These are phyloP conservation scores for Listronotus oregonensis DNA, from an alignment of 1,140 invertebrate species.

Conservation along the genomic window DNA sequence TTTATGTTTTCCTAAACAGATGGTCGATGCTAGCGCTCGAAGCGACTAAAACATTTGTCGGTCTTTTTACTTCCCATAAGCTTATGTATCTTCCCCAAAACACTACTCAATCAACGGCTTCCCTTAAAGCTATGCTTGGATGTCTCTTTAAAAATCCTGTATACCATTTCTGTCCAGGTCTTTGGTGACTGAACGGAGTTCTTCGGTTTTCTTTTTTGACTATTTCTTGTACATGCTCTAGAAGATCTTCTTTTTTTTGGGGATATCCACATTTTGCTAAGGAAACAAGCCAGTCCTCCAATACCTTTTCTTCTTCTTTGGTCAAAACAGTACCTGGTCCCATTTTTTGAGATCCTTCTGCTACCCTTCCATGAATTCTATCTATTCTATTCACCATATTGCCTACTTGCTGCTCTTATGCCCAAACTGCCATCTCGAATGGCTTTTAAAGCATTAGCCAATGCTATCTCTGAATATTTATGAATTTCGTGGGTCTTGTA, in stretches of 20 bases:
- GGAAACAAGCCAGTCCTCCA: slow-evolving; percentile 28
- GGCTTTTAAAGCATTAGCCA: slow-evolving; percentile 19
- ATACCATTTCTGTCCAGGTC: slow-evolving; percentile 46
- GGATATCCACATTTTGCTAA: slow-evolving; percentile 41
- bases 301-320: slow-evolving; percentile 28
- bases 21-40: no score
- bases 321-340: slow-evolving; percentile 32
- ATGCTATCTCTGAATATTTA: slow-evolving; percentile 22
- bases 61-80: no score
- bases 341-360: slow-evolving; percentile 30
- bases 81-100: no score
- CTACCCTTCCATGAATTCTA: slow-evolving; percentile 32
- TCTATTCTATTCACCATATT: slow-evolving; percentile 35
- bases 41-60: no score
- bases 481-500: slow-evolving; percentile 13
- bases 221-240: slow-evolving; percentile 30
- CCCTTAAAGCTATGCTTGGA: no score
- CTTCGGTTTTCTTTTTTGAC: slow-evolving; percentile 15
- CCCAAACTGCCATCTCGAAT: slow-evolving; percentile 21
- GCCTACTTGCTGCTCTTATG: slow-evolving; percentile 27
- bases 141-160: no score
- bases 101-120: no score
- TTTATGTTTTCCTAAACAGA: no score
- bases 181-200: slow-evolving; percentile 42
- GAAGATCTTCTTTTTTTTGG: slow-evolving; percentile 33